Base-by-base conservation (phyloP, 37 sponge, comb jelly and placozoan species). In the Dysidea cf. avara region DNA sequence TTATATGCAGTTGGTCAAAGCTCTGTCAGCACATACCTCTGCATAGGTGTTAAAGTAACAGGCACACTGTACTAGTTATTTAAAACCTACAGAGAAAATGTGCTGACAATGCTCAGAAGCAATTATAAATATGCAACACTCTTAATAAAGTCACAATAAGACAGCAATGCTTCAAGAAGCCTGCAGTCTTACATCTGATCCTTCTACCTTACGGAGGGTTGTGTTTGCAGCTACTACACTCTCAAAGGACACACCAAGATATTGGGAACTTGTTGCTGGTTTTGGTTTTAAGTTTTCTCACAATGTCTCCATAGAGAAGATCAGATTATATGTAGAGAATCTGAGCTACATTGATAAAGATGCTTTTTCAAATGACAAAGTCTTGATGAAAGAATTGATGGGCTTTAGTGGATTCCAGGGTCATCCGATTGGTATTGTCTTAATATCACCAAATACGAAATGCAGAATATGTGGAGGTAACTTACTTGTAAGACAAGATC, bases 261-360 rank as follows among this genome's bases (percentile, higher is more conserved):
- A 66, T 47, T 66, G 68, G 68, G 68, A 66, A 5, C 21, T 66
- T 5, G 49, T 66, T 5, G 38, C 48, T 29, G 38, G 14, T 11
- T 66, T 66, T 66, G 49, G 48, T 40, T 38, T 66, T 66, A 2
- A 3, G 5, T 2, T 7, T n/a, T 43, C 24, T n/a, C 2, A 6
- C 46, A 43, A 9, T 43, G 46, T 12, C 9, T 40, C 47, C 38
- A 13, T n/a, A 14, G 24, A 40, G 21, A 47, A 66, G 48, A 5
- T 43, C 6, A 66, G 38, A 21, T 28, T 66, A n/a, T 38, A 21
- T 22, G 21, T 66, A 21, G 68, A 66, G 68, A 66, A 66, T 39
- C 4, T 66, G 68, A 18, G 38, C 5, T 66, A 40, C 49, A 5
- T 66, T n/a, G 24, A 66, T 40, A 30, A 40, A 30, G 48, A 38